These are phyloP conservation scores for Plecturocebus donacophilus DNA, from an alignment of 2,113 vertebrate genomes.

Conservation along the genomic window DNA sequence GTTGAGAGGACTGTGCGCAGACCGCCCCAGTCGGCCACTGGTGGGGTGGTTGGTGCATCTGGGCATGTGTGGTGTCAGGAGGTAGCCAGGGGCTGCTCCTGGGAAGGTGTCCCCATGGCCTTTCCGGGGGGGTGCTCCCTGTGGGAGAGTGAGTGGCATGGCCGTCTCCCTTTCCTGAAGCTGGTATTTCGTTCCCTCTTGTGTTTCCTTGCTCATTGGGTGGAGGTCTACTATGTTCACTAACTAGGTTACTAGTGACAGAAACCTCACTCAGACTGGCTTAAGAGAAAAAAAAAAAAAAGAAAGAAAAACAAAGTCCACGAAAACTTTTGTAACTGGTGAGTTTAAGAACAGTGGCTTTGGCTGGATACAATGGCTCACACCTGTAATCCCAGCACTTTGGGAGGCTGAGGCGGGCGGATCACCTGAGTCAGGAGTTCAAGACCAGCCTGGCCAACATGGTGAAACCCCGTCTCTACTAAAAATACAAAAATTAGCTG, in stretches of 20 bases:
- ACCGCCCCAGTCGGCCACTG: not conserved
- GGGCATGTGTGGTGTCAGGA: not conserved
- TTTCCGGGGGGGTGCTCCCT: not conserved
- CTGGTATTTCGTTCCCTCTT: not conserved
- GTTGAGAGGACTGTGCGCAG: not conserved
- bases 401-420: too few relatives aligned
- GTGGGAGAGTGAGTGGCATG: not conserved
- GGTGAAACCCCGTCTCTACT: too few relatives aligned
- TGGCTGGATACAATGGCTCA: too few relatives aligned
- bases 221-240: not conserved
- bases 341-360: not conserved
- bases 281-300: not conserved
- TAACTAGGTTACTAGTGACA: not conserved
- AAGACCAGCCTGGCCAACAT: too few relatives aligned
- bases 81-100: not conserved
- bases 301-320: not conserved
- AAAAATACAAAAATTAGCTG: too few relatives aligned
- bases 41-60: not conserved
- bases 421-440: too few relatives aligned
- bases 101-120: not conserved
- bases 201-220: not conserved
- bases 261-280: not conserved
- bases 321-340: not conserved
- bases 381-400: too few relatives aligned
- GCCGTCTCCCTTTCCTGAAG: not conserved